A percentile compares a stretch with the other conserved stretches of the same genome.
Conservation (phyloP, 2,113 vertebrate genomes). For the Ia io region DNA sequence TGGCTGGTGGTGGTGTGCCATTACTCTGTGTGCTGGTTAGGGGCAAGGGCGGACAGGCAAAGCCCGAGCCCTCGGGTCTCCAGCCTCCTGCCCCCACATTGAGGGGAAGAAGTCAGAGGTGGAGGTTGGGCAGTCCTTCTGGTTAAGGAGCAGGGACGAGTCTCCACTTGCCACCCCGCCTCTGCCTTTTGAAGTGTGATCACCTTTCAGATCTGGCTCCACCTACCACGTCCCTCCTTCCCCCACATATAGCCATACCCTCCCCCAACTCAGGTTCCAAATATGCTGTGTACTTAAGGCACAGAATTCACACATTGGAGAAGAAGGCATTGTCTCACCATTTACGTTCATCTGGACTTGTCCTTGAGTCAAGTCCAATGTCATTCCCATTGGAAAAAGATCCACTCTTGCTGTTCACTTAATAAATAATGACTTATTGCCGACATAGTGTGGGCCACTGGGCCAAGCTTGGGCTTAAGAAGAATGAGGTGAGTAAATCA, state of each 20-base stretch:
- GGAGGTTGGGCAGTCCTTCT: background rate
- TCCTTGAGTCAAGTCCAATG: background rate
- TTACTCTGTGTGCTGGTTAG: background rate
- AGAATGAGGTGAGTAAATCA: background rate
- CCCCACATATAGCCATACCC: background rate
- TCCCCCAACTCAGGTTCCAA: fast-evolving
- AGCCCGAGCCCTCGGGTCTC: background rate
- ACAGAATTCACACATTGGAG: background rate
- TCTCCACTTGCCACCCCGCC: background rate
- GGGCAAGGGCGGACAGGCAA: fast-evolving
- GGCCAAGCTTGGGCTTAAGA: background rate
- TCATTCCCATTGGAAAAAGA: background rate
- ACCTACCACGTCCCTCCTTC: background rate
- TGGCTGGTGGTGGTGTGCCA: background rate
- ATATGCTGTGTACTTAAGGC: fast-evolving
- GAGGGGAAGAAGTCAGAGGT: background rate
- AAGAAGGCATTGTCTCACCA: background rate
- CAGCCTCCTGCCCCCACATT: too few relatives aligned
- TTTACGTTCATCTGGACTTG: too few relatives aligned
- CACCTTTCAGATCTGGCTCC: background rate
- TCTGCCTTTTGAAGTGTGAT: background rate
- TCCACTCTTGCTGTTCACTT: background rate
- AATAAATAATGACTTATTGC: background rate
- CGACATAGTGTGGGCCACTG: background rate
- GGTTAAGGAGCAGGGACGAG: background rate